These are phyloP conservation scores for Trogon melanurus DNA, from an alignment of 2,113 vertebrate genomes.

Conservation along the genomic window DNA sequence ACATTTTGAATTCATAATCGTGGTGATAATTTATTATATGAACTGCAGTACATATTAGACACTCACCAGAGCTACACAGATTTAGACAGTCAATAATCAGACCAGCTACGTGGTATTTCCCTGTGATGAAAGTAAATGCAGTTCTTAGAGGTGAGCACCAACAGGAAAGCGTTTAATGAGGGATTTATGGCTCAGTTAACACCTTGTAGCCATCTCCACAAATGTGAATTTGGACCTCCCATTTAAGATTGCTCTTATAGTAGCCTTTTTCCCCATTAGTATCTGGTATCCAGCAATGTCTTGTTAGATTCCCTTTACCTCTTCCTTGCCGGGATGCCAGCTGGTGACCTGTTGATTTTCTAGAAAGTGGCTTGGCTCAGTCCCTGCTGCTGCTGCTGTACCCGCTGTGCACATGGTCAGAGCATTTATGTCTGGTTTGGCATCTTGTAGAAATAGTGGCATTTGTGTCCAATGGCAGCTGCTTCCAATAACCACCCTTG, in stretches of 20 bases:
- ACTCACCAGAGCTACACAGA: accelerated
- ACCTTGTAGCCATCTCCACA: accelerated
- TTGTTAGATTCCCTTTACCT: not conserved
- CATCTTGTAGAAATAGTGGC: not conserved
- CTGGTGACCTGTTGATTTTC: not conserved
- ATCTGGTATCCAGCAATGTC: not conserved
- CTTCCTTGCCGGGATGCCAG: not conserved
- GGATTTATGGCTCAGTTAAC: accelerated
- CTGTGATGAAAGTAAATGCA: not conserved
- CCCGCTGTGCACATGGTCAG: not conserved
- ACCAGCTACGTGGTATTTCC: not conserved
- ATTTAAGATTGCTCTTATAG: not conserved
- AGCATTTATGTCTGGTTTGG: not conserved
- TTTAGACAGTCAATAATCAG: not conserved
- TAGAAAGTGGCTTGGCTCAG: not conserved
- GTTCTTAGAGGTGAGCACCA: not conserved
- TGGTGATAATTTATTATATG: not conserved
- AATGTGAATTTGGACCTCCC: not conserved
- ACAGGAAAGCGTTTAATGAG: not conserved
- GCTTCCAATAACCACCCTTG: not conserved
- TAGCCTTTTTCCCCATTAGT: not conserved
- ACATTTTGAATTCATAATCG: not conserved
- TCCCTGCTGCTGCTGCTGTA: not conserved
- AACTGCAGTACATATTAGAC: not conserved
- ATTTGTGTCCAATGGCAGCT: not conserved